phyloP scores from a whole-genome alignment of 2,113 vertebrate genomes.

The Geococcyx californianus region DNA sequence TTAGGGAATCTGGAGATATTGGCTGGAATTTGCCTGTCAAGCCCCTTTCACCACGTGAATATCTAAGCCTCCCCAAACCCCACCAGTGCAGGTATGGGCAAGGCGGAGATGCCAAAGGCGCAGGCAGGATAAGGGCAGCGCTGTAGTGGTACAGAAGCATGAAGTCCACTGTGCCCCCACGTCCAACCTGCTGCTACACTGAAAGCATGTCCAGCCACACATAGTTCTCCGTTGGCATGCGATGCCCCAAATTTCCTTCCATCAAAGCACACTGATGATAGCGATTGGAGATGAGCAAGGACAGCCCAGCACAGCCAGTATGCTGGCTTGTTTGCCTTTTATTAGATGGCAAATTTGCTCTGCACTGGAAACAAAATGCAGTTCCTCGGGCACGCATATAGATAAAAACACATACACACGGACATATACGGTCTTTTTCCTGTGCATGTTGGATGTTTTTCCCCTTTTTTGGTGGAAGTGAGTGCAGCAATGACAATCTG shows the following conservation, averaged over 20 bases:
- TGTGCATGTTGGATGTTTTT: neutral
- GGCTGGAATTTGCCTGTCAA: neutral
- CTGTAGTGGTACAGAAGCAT: too few species aligned
- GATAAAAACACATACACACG: neutral
- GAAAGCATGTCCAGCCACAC: neutral
- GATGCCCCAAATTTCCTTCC: neutral
- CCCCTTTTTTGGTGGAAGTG: neutral
- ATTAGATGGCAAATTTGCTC: neutral
- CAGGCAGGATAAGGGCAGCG: too few species aligned
- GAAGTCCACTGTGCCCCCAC: neutral
- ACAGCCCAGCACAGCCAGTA: neutral
- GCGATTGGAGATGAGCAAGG: neutral
- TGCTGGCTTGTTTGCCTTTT: neutral
- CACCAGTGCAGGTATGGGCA: neutral
- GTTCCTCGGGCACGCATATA: neutral
- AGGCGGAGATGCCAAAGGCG: neutral
- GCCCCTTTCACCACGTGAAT: neutral
- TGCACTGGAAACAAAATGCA: neutral
- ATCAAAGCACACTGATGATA: neutral
- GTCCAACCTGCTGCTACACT: neutral
- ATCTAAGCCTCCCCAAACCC: fast-evolving
- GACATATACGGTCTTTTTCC: neutral
- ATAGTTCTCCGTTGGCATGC: fast-evolving
- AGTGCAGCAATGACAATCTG: constrained; percentile 13
- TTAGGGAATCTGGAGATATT: neutral